Evolutionary conservation across 2,113 vertebrate species (phyloP), one percentile per base, ranked within the genome.

Genomic region (Meriones unguiculatus): DNA sequence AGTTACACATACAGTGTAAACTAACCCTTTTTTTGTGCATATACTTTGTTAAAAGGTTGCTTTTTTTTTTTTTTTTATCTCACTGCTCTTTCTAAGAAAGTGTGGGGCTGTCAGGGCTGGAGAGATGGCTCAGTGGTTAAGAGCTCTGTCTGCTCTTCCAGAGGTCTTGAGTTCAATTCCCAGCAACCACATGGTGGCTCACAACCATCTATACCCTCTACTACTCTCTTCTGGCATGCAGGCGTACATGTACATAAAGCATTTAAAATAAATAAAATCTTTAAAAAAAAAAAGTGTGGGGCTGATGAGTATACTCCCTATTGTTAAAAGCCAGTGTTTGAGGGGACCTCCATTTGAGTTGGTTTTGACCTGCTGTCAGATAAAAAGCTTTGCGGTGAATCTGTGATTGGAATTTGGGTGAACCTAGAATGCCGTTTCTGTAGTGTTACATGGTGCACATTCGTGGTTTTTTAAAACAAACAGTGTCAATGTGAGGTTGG

Each of bases 311-410:
- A 0, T 64, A 72, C 96, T 90, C 95, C 64, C 62, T 94, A 1
- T 80, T 91, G 57, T 80, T 87, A 28, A 67, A 93, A 95, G 52
- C 57, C 14, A 91, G 91, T 25, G 32, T 94, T 94, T 91, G 84
- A 70, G 93, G 91, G 78, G 1, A 65, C 78, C 97, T 94, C 70
- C 13, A 59, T 41, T 82, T 75, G 38, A 88, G 86, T 94, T 87
- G 46, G 78, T 75, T 41, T 88, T 95, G 91, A 67, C 50, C 46
- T 96, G 72, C 64, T 72, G 84, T n/a, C 88, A 87, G 76, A 87
- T 92, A 86, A 92, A 88, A 88, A 81, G 25, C 80, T 95, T 85
- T 88, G 78, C 67, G 25, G 70, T 94, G 73, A 95, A 89, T 95
- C 65, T 94, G 89, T 92, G 70, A 57, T 91, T 91, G 30, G 50